These are phyloP conservation scores for Plemyria rubiginata DNA, from an alignment of 2,888 invertebrate species.

Conservation along the genomic window DNA sequence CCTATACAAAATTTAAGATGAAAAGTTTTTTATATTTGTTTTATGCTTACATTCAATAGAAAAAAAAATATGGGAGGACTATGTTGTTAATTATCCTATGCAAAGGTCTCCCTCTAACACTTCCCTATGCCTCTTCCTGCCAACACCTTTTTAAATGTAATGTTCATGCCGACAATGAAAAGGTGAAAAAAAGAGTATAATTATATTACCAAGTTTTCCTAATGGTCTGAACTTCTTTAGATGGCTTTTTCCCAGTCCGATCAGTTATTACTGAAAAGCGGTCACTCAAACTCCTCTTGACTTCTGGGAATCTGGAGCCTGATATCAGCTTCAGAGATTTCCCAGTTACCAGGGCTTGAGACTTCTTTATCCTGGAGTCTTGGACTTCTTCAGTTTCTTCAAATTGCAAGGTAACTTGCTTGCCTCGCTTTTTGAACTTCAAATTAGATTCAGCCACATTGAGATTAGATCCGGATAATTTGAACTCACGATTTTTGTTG, in stretches of 20 bases:
- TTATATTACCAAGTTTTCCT: slow-evolving; percentile 77
- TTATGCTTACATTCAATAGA: no score
- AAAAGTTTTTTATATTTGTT: no score
- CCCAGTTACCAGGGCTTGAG: slow-evolving; percentile 56
- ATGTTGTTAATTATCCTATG: no score
- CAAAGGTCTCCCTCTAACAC: no score
- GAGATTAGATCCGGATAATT: slow-evolving; percentile 45
- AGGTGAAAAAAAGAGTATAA: background rate
- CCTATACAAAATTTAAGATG: no score
- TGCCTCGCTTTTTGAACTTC: slow-evolving; percentile 58
- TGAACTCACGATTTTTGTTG: slow-evolving; percentile 64
- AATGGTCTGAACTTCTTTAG: slow-evolving; percentile 72
- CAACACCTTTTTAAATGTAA: background rate
- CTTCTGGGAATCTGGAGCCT: slow-evolving; percentile 65
- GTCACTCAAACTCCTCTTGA: slow-evolving; percentile 80
- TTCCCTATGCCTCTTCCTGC: no score
- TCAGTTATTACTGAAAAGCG: slow-evolving; percentile 74
- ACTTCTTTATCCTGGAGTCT: slow-evolving; percentile 51
- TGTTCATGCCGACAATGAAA: background rate
- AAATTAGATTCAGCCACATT: slow-evolving; percentile 62
- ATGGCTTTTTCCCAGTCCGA: slow-evolving; percentile 62
- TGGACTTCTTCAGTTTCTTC: slow-evolving; percentile 48
- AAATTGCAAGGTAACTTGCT: slow-evolving; percentile 55
- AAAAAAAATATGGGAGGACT: no score
- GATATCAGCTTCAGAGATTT: slow-evolving; percentile 69